Conservation (phyloP, 2,113 vertebrate species). For the Acanthochromis polyacanthus region DNA sequence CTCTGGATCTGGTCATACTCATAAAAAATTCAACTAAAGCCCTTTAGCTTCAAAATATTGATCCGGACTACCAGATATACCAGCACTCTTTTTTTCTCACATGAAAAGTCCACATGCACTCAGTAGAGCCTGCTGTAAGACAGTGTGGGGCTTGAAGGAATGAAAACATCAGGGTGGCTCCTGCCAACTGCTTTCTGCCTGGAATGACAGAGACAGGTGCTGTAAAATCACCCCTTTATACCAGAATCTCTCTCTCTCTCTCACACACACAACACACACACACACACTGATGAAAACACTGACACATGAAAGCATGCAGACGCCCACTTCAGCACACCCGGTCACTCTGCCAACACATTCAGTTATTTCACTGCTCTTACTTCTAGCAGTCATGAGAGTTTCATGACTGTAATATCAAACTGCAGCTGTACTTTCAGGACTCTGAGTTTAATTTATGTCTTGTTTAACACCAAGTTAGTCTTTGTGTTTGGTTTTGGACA, state of each 20-base stretch:
- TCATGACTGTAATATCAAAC: constrained; percentile 16
- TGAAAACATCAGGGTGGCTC: constrained; percentile 61
- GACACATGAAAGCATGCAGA: constrained; percentile 50
- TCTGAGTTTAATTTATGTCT: background rate
- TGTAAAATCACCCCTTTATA: constrained; percentile 60
- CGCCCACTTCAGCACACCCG: constrained; percentile 49
- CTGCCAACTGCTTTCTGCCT: constrained; percentile 72
- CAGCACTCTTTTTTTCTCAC: background rate
- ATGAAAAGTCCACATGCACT: constrained; percentile 3
- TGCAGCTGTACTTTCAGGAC: background rate
- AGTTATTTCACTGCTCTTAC: constrained; percentile 42
- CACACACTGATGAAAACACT: constrained; percentile 36
- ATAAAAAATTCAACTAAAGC: background rate
- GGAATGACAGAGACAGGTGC: constrained; percentile 80
- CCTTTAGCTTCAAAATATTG: constrained; percentile 6
- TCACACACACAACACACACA: constrained; percentile 33
- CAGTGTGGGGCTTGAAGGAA: constrained; percentile 26
- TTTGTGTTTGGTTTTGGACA: background rate
- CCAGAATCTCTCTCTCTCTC: constrained; percentile 34
- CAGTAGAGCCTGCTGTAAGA: constrained; percentile 27
- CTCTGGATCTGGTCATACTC: background rate
- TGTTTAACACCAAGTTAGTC: background rate
- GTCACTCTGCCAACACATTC: constrained; percentile 36
- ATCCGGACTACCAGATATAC: background rate
- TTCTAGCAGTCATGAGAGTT: constrained; percentile 22